Evolutionary conservation across 2,797 vertebrate genomes (phyloP).

Genomic region (Rachycentron canadum): DNA sequence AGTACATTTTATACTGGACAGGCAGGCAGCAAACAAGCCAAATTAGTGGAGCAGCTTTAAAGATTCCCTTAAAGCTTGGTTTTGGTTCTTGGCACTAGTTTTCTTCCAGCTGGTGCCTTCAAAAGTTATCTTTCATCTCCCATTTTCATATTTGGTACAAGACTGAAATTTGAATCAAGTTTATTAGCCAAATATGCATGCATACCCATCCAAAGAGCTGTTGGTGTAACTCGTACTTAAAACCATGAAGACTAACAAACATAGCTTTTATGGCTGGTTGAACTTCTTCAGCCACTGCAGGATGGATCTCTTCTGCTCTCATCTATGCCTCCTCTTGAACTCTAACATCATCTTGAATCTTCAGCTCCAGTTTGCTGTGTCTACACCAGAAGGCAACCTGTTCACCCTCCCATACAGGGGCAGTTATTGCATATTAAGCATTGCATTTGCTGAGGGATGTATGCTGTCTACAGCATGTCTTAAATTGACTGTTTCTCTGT

Average conservation of each 20-base stretch:
- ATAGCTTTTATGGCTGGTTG: background rate
- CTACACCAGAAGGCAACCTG: constrained; percentile 49
- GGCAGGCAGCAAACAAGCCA: background rate
- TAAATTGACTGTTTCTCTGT: background rate
- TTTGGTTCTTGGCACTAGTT: background rate
- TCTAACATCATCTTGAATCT: constrained; percentile 41
- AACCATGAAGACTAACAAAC: background rate
- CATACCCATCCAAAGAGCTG: background rate
- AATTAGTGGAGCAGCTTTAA: background rate
- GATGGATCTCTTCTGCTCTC: background rate
- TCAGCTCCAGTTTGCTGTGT: constrained; percentile 53
- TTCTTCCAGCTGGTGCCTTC: constrained; percentile 5
- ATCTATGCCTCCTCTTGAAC: constrained; percentile 38
- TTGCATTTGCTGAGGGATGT: constrained; percentile 18
- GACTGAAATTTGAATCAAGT: background rate
- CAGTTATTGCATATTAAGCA: constrained; percentile 57
- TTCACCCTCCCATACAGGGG: constrained; percentile 38
- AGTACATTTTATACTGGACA: background rate
- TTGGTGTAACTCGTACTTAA: background rate
- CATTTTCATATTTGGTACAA: background rate
- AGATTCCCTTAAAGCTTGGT: background rate
- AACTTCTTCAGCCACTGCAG: background rate
- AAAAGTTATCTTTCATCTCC: background rate
- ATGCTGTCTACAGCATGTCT: constrained; percentile 7
- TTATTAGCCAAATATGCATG: background rate